Evolutionary conservation across 2,797 vertebrate species (phyloP), one percentile per base, ranked within the genome.

Genomic region (Pelochelys cantorii): DNA sequence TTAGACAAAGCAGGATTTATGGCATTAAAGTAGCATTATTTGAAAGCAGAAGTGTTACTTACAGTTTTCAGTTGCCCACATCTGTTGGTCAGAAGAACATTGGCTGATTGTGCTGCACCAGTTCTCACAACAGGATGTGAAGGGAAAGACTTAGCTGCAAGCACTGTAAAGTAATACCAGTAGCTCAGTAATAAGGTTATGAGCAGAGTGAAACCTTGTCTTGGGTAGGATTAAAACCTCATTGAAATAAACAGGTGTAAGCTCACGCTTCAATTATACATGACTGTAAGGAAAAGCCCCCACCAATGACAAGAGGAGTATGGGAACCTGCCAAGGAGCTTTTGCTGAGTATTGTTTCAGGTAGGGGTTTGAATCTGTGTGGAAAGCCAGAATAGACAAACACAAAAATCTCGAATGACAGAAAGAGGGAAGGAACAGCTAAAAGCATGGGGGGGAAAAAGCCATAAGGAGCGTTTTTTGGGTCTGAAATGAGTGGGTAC

Each of bases 11-110:
- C 71, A 27, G 29, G 37, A 23, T 15, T 11, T 59, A 52, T 9
- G 25, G 11, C 68, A 87, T 37, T 29, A 48, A 65, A 85, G n/a
- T 22, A 84, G 86, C 42, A 31, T 27, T 81, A 79, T 91, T 88
- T 79, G 84, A 93, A 95, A 90, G 52, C 31, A 82, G 9, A 84
- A 54, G 79, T 93, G 85, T 62, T 81, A 3, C 91, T 94, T 90
- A 90, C 56, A 52, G 89, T 86, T 90, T 94, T 90, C 65, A 88
- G 23, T 42, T 90, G n/a, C 15, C 80, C 79, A 81, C 3, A 23
- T 37, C 68, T 68, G 78, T 10, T 53, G 11, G 48, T 92, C 83
- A 25, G 60, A 90, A 83, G 91, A 87, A 79, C 20, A 48, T 78
- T 0, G 0, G 11, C 80, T 56, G 81, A 23, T 2, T 55, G 74